phyloP scores from a whole-genome alignment of 2,797 vertebrate species.

The Halcyon leucocephala region DNA sequence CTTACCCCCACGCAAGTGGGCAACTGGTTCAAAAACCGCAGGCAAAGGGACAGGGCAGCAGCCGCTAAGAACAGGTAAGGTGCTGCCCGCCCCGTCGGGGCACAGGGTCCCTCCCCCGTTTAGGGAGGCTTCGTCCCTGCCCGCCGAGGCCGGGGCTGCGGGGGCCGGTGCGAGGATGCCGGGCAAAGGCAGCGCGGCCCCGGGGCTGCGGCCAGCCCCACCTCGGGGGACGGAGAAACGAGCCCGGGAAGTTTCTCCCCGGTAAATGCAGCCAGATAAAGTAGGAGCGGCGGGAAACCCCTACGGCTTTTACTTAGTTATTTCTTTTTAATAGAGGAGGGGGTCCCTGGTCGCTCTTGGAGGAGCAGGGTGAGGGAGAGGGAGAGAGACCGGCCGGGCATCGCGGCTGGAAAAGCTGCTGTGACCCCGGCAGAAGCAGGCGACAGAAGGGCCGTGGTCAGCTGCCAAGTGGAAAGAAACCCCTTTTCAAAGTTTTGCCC shows the following conservation, averaged over 20 bases:
- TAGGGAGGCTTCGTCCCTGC: neutral
- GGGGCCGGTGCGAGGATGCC: neutral
- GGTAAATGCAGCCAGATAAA: neutral
- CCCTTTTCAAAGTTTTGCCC: neutral
- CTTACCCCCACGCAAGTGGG: slow-evolving; percentile 99
- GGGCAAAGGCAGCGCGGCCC: neutral
- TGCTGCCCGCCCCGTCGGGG: slow-evolving; percentile 2
- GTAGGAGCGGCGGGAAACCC: neutral
- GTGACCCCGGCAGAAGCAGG: neutral
- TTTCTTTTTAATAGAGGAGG: neutral
- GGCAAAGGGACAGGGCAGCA: slow-evolving; percentile 98
- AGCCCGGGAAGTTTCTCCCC: neutral
- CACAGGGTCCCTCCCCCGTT: neutral
- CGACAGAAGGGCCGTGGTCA: neutral
- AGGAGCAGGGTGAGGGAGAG: neutral
- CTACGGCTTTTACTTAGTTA: neutral
- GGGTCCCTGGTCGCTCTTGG: neutral
- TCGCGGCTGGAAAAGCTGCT: neutral
- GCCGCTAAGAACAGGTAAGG: slow-evolving; percentile 98
- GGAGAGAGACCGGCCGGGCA: neutral
- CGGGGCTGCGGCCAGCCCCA: neutral
- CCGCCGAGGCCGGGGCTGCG: neutral
- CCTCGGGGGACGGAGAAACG: neutral
- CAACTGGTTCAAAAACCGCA: slow-evolving; percentile 99
- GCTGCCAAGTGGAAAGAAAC: fast-evolving